Conservation (phyloP, 2,797 vertebrate species). For the Smutsia temminckii region DNA sequence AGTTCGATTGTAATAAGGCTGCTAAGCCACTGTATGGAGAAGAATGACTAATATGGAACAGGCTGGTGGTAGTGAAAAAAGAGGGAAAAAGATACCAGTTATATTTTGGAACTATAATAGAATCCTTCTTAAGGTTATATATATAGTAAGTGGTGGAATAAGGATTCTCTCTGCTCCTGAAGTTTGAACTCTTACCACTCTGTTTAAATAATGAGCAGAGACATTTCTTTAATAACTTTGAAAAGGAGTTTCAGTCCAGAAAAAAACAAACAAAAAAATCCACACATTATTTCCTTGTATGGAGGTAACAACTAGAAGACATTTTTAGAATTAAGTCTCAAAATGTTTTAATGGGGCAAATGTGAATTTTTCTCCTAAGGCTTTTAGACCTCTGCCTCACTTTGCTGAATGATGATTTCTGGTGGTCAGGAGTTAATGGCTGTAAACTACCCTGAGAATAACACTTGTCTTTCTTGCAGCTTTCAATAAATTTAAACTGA, state of each 20-base stretch:
- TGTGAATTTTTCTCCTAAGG: background rate
- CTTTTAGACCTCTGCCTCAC: background rate
- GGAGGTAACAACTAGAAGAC: background rate
- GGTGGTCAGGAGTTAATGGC: background rate
- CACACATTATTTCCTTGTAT: background rate
- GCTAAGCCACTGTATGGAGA: background rate
- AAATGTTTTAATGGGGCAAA: background rate
- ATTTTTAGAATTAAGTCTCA: conserved; percentile 32
- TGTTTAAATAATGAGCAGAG: background rate
- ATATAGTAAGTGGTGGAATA: background rate
- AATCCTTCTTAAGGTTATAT: background rate
- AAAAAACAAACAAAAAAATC: background rate
- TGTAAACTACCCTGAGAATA: background rate
- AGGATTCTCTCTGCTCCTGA: background rate
- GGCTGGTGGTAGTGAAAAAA: background rate
- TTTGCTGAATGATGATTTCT: background rate
- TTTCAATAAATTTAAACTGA: conserved; percentile 48
- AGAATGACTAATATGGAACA: background rate
- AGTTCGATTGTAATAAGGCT: background rate
- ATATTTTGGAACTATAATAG: background rate
- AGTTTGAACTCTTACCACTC: background rate
- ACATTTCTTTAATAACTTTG: background rate
- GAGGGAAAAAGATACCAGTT: background rate
- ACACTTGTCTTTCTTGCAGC: background rate
- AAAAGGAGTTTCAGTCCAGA: background rate